phyloP scores from a whole-genome alignment of 2,797 vertebrate genomes.

The Cebuella pygmaea region DNA sequence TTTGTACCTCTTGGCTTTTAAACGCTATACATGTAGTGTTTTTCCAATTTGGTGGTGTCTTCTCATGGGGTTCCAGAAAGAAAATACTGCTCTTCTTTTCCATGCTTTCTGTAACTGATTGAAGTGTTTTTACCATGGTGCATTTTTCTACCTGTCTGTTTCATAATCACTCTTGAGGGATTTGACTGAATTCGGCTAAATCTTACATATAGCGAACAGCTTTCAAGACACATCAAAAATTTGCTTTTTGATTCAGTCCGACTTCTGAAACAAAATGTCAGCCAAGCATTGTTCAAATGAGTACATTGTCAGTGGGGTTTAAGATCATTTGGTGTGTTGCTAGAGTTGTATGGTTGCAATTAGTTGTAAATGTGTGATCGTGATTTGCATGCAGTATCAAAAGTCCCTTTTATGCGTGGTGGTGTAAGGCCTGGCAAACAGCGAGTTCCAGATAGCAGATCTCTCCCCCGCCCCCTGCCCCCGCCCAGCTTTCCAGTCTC shows the following conservation, averaged over 20 bases:
- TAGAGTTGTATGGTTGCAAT: neutral
- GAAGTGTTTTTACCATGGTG: neutral
- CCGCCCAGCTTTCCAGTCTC: neutral
- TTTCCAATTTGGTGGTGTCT: neutral
- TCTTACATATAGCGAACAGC: neutral
- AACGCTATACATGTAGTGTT: neutral
- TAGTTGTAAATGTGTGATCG: neutral
- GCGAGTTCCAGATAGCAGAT: neutral
- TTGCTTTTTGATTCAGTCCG: slow-evolving; percentile 45
- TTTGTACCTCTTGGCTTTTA: neutral
- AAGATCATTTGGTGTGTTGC: neutral
- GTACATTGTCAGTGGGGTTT: neutral
- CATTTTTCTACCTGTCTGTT: neutral
- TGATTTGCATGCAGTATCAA: too few relatives aligned
- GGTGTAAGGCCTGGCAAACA: neutral
- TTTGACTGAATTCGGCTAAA: neutral
- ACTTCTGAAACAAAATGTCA: neutral
- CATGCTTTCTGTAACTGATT: neutral
- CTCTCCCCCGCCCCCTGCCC: neutral
- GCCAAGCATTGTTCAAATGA: neutral
- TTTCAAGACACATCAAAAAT: slow-evolving; percentile 5
- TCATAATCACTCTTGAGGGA: neutral
- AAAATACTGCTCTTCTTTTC: neutral
- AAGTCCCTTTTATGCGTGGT: neutral
- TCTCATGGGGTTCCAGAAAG: neutral